Conservation (phyloP, 2,797 vertebrate genomes). For the Dermochelys coriacea region DNA sequence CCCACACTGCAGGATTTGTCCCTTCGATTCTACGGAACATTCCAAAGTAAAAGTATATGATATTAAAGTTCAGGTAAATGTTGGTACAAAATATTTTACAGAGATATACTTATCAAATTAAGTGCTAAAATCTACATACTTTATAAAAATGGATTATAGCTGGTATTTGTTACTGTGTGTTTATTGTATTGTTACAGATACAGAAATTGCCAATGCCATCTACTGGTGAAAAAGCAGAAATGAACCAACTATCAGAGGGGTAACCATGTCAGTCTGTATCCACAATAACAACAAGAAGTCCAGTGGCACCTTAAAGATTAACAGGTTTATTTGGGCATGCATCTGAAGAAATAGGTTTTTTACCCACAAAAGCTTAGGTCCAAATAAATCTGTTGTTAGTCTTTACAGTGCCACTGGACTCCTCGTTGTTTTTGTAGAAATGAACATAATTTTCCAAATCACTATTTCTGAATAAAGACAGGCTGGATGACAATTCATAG, state of each 20-base stretch:
- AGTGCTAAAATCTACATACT: background rate
- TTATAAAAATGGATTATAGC: background rate
- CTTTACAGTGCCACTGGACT: too few relatives aligned
- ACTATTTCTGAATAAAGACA: background rate
- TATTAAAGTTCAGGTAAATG: slow-evolving; percentile 12
- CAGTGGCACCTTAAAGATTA: too few relatives aligned
- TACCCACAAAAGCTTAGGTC: too few relatives aligned
- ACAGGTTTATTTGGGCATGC: too few relatives aligned
- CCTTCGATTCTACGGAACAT: background rate
- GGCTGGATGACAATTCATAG: background rate
- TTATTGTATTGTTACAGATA: background rate
- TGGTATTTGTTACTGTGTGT: accelerated
- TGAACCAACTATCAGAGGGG: background rate
- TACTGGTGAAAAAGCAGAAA: slow-evolving; percentile 59
- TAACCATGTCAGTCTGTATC: too few relatives aligned
- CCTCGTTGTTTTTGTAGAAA: background rate
- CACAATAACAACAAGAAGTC: too few relatives aligned
- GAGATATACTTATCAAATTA: slow-evolving; percentile 4
- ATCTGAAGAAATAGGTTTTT: too few relatives aligned
- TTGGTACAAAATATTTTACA: background rate
- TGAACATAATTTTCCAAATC: background rate
- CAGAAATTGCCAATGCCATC: slow-evolving; percentile 61
- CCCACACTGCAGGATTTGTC: background rate
- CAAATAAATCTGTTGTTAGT: too few relatives aligned
- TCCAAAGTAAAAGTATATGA: background rate